Conservation (phyloP, 2,888 invertebrate genomes). For the Adela reaumurella region DNA sequence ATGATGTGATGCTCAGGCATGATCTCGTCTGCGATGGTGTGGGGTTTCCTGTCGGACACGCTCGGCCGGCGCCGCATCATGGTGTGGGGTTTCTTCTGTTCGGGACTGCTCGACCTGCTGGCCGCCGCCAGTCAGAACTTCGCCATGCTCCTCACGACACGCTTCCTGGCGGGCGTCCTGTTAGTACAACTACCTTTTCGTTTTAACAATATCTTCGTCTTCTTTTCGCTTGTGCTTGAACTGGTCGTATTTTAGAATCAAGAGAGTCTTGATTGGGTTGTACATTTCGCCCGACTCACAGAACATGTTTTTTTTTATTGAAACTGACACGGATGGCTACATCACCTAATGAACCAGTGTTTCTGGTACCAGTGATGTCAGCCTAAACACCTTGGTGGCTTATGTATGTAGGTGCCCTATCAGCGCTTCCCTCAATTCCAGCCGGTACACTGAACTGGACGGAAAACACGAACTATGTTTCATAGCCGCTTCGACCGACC, state of each 20-base stretch:
- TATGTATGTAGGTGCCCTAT: too few relatives aligned
- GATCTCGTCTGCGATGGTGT: conserved; percentile 69
- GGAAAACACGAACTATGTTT: too few relatives aligned
- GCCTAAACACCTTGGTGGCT: too few relatives aligned
- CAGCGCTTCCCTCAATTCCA: too few relatives aligned
- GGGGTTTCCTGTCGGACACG: conserved; percentile 76
- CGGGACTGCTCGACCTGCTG: conserved; percentile 61
- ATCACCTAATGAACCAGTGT: too few relatives aligned
- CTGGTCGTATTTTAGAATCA: not conserved
- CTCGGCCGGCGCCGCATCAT: conserved; percentile 66
- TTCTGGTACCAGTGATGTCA: too few relatives aligned
- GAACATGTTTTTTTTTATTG: too few relatives aligned
- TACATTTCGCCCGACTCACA: too few relatives aligned
- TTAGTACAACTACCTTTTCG: conserved; percentile 54
- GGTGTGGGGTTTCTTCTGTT: conserved; percentile 61
- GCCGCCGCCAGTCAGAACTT: conserved; percentile 65
- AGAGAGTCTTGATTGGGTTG: not conserved
- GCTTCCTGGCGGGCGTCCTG: conserved; percentile 72
- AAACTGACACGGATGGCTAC: too few relatives aligned
- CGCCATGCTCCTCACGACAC: conserved; percentile 63
- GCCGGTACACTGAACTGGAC: too few relatives aligned
- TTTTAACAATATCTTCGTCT: not conserved
- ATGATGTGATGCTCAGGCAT: conserved; percentile 60
- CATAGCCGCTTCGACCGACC: too few relatives aligned
- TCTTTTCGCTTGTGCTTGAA: too few relatives aligned